Conservation (phyloP, 2,888 invertebrate species). For the Ophion costatus region DNA sequence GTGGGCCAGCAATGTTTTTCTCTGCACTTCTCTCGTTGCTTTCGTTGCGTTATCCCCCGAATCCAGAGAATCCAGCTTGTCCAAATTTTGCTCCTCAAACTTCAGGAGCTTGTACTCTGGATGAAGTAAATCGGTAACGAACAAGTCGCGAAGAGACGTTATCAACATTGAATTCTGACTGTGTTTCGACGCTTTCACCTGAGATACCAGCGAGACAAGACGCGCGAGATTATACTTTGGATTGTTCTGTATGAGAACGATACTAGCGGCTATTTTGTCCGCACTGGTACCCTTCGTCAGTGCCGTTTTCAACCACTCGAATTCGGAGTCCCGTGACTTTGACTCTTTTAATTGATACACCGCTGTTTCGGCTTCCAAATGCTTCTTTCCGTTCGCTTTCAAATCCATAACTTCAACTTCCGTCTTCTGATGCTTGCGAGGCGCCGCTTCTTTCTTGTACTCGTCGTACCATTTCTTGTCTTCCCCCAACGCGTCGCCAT, state of each 20-base stretch:
- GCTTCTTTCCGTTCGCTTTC: conserved; percentile 88
- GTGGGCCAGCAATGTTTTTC: conserved; percentile 87
- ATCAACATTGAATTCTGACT: conserved; percentile 89
- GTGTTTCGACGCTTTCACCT: conserved; percentile 92
- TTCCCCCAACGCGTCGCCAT: background rate
- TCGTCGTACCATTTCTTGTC: conserved; percentile 88
- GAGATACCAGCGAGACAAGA: conserved; percentile 89
- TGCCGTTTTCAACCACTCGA: conserved; percentile 91
- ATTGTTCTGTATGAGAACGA: conserved; percentile 92
- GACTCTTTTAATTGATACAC: conserved; percentile 82
- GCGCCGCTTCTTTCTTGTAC: conserved; percentile 73
- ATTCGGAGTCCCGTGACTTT: conserved; percentile 86
- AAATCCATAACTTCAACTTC: conserved; percentile 86
- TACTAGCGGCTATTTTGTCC: conserved; percentile 94
- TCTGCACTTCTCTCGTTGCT: conserved; percentile 82
- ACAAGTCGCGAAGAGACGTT: conserved; percentile 91
- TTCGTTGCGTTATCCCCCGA: conserved; percentile 56
- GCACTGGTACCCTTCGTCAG: conserved; percentile 92
- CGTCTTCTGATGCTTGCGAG: conserved; percentile 79
- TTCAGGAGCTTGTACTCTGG: conserved; percentile 87
- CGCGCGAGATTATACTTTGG: conserved; percentile 91
- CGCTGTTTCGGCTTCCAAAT: conserved; percentile 87
- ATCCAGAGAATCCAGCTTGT: conserved; percentile 85
- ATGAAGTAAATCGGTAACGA: conserved; percentile 89
- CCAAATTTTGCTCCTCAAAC: conserved; percentile 88